Evolutionary conservation across 2,888 invertebrate species (phyloP), one percentile per base, ranked within the genome.

Genomic region (Andrena praecox): DNA sequence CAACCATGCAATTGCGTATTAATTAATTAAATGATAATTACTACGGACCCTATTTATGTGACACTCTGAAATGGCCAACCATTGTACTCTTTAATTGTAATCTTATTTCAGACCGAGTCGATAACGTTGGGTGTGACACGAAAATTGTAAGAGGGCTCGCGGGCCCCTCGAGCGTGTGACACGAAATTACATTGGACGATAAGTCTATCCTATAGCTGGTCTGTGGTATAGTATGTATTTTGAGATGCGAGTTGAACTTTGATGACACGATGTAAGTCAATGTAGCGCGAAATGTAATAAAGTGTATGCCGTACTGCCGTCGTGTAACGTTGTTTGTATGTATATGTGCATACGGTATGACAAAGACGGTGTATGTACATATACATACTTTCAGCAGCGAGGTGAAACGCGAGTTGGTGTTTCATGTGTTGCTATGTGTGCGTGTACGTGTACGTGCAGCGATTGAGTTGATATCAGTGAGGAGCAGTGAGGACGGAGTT

Each of bases 191-290:
- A 42, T 42, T 4, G 42, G 42, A 42, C 12, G 42, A 42, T 42
- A 12, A 42, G 12, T 42, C 42, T 42, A 42, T 42, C 12, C 42
- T 12, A 12, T 42, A 16, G 16, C 42, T 42, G 16, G 16, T 42
- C 42, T 16, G 16, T 42, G 42, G 42, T 16, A 4, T 16, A 42
- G 42, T 42, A 16, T 42, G 16, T 42, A 42, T 42, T 62, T 12
- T 29, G 27, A 63, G 42, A 72, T 63, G 64, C 60, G 75, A 74
- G 50, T 73, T 31, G 42, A 67, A 67, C 35, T 74, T 62, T 77
- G 66, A 67, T 50, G 29, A n/a, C 59, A 62, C 62, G 42, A 63
- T 68, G 27, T 24, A 62, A 31, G 50, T 12, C 5, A 20, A 54
- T 33, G 35, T 27, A 54, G 24, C 52, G 54, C 16, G 68, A 54